Percentiles rank a stretch among this genome's conserved stretches.
Evolutionary conservation across 2,113 vertebrate species (phyloP).

Genomic region (Leucopternis melanops): DNA sequence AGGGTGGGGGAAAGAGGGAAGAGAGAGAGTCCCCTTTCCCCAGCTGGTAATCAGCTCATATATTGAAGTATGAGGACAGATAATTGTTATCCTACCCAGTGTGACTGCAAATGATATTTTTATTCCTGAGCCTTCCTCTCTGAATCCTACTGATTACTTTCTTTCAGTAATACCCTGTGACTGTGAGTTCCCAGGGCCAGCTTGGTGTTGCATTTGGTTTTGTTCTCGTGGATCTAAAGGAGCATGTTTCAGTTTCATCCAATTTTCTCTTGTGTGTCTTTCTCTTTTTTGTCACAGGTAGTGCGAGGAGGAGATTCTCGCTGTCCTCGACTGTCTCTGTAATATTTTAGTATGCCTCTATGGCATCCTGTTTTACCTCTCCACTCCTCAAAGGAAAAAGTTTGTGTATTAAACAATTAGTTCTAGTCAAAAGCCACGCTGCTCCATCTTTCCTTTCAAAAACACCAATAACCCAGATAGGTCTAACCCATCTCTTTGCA

Average conservation of each 20-base stretch:
- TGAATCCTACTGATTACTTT: background rate
- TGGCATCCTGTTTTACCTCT: background rate
- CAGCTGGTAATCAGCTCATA: constrained; percentile 36
- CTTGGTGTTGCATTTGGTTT: background rate
- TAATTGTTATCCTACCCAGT: constrained; percentile 15
- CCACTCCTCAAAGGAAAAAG: background rate
- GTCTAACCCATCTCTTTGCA: background rate
- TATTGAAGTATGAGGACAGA: constrained; percentile 19
- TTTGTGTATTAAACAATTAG: background rate
- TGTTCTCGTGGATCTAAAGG: background rate
- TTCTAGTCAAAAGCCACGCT: background rate
- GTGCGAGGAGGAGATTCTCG: background rate
- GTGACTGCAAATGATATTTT: constrained; percentile 2
- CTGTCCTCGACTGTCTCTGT: background rate
- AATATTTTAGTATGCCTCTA: background rate
- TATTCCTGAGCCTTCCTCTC: background rate
- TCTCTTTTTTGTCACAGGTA: background rate
- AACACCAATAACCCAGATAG: background rate
- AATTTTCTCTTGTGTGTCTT: background rate
- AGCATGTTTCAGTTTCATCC: background rate
- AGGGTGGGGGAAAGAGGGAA: no score
- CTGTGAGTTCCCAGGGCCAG: background rate
- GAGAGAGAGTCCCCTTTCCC: no score
- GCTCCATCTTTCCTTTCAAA: background rate
- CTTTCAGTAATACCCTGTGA: background rate